Evolutionary conservation across 2,113 vertebrate genomes (phyloP).

Genomic region (Podiceps cristatus): DNA sequence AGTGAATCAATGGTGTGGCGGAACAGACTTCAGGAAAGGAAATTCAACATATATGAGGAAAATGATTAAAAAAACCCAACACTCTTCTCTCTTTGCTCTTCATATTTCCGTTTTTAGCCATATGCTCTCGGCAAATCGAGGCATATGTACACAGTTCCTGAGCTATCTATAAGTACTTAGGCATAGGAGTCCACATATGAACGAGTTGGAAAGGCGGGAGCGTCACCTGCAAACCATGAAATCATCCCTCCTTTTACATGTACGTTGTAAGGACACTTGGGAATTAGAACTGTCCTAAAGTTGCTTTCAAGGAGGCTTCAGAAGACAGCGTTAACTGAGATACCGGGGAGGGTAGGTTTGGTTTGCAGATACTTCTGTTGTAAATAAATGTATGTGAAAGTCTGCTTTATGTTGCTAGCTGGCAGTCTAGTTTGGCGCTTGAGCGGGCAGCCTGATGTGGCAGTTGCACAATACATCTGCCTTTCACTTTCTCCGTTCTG

Average conservation of each 20-base stretch:
- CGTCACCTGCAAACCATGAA: neutral
- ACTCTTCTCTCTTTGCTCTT: neutral
- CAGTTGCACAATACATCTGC: neutral
- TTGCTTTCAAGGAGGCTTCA: neutral
- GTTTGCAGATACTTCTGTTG: neutral
- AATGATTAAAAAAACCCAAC: fast-evolving
- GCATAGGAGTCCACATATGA: neutral
- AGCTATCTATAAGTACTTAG: neutral
- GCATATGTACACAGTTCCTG: neutral
- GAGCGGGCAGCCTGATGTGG: neutral
- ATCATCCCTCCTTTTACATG: neutral
- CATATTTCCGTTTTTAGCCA: neutral
- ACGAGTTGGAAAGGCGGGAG: neutral
- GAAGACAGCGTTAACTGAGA: neutral
- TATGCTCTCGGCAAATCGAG: neutral
- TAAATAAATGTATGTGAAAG: neutral
- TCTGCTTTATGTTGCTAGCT: neutral
- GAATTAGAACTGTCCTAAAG: neutral
- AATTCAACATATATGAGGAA: neutral
- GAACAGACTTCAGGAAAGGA: neutral
- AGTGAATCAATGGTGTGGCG: neutral
- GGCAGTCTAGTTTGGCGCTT: neutral
- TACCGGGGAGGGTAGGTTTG: neutral
- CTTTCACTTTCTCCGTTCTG: neutral
- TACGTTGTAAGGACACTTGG: neutral